Evolutionary conservation across 2,888 invertebrate species (phyloP), one percentile per base, ranked within the genome.

Genomic region (Melipona beecheii): DNA sequence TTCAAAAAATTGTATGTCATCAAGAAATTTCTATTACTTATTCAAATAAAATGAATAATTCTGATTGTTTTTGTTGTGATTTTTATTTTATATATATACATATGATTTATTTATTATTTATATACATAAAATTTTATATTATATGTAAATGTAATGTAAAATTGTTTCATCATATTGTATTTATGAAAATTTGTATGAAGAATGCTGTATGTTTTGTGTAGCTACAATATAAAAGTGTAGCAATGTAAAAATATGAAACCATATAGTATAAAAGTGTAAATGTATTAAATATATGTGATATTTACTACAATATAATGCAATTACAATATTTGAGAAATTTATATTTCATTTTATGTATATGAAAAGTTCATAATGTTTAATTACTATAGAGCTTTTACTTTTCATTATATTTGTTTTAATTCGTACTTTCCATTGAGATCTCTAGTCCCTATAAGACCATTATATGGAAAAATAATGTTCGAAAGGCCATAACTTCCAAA

Each of bases 401-500:
- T 66, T 21, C 1, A 36, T 56, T 49, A 19, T 49, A 58, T 89
- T 70, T 89, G 82, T 50, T 93, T 93, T 11, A 92, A 65, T 76
- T 89, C 87, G 65, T 90, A 91, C 62, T 90, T 92, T 73, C 86
- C 87, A 60, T 81, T 79, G 24, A 88, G 75, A 36, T 89, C 87
- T 81, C 88, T 87, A 19, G 87, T 89, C 24, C 92, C 89, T 54
- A 91, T 60, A 19, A 93, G 88, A 73, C 92, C 93, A 60, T 93
- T 92, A 24, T 91, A 92, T 0, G 93, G 93, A 71, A 93, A 93
- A 4, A 93, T 76, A 62, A 93, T 65, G 75, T 93, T 93, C 13
- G 82, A 87, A 13, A 93, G 75, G 49, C 93, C 92, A 49, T 92
- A 92, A 76, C 87, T 92, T 19, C 93, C 93, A 79, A 93, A 93